Conservation (phyloP, 2,797 vertebrate species). For the Chaetodon trifasciatus region DNA sequence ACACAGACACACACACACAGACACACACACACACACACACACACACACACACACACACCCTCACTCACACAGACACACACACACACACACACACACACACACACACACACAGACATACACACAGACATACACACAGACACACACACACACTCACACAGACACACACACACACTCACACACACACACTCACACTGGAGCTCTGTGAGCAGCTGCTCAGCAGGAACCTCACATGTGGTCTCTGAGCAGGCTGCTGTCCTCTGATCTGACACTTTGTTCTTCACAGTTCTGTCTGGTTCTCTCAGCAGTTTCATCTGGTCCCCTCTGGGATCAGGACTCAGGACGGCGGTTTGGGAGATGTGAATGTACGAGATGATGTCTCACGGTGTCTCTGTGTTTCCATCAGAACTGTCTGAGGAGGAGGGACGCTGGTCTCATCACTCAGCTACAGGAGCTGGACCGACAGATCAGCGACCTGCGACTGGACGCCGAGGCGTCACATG, state of each 20-base stretch:
- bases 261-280: no score
- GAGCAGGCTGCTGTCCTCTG: no score
- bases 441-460: conserved; percentile 94
- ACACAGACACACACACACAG: conserved; percentile 1
- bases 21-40: conserved; percentile 1
- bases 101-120: background rate
- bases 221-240: no score
- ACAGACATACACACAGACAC: background rate
- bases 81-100: background rate
- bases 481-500: conserved; percentile 89
- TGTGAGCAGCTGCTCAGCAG: no score
- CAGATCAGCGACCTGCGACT: conserved; percentile 94
- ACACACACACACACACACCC: background rate
- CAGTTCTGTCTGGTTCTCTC: no score
- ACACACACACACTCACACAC: background rate
- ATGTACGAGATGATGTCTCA: background rate
- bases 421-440: conserved; percentile 91
- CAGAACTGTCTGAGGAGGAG: conserved; percentile 93
- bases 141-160: background rate
- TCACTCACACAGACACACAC: background rate
- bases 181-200: background rate
- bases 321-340: background rate
- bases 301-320: background rate
- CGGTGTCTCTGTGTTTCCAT: conserved; percentile 20
- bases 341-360: no score